phyloP scores from a whole-genome alignment of 1,140 invertebrate genomes.

The Caenorhabditis briggsae region DNA sequence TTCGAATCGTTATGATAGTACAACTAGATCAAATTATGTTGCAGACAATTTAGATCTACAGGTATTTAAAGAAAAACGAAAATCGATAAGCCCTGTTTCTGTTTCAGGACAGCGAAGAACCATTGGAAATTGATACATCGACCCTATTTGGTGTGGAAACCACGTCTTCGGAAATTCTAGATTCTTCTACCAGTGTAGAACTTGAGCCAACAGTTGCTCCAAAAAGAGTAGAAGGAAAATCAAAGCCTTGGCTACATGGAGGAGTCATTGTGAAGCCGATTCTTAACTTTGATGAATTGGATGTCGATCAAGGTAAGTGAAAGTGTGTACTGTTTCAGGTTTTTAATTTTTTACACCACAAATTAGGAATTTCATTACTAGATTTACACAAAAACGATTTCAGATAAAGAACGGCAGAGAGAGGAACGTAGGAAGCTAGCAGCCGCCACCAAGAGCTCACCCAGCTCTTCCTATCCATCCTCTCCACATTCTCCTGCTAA shows the following conservation, averaged over 20 bases:
- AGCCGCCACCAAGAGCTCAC: background rate
- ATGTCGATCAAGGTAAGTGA: conserved; percentile 37
- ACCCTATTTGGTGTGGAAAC: conserved; percentile 14
- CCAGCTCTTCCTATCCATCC: background rate
- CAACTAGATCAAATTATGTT: conserved; percentile 36
- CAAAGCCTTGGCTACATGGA: conserved; percentile 37
- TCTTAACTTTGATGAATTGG: conserved; percentile 34
- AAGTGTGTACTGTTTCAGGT: too few relatives aligned
- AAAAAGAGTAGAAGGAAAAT: background rate
- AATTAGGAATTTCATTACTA: too few relatives aligned
- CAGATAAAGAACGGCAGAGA: conserved; percentile 15
- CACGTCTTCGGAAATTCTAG: background rate
- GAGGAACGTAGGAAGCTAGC: background rate
- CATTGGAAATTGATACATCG: conserved; percentile 21
- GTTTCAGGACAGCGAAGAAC: conserved; percentile 15
- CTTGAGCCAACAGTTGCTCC: background rate
- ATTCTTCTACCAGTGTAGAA: background rate
- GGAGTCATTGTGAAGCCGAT: conserved; percentile 44
- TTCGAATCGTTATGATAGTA: conserved; percentile 42
- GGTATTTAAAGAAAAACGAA: background rate
- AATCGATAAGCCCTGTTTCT: background rate
- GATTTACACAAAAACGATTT: too few relatives aligned
- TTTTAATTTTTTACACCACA: too few relatives aligned
- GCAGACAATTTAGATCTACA: conserved; percentile 29
- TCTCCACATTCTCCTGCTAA: background rate